Conservation (phyloP, 2,113 vertebrate species). For the Genyomyrus donnyi region DNA sequence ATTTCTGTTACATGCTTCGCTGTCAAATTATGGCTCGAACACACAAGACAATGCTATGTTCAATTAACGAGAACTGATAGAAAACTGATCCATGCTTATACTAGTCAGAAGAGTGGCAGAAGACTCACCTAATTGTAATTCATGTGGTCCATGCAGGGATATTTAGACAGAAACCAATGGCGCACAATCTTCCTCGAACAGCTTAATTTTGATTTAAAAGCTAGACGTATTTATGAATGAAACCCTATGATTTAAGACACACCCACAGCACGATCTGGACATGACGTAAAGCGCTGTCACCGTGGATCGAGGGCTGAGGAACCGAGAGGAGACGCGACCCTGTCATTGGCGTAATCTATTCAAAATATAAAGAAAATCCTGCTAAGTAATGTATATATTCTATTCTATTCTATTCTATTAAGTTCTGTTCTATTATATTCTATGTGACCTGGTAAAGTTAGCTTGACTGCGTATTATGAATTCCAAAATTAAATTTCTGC, state of each 20-base stretch:
- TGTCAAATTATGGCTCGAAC: neutral
- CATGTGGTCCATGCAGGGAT: conserved; percentile 43
- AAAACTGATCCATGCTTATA: conserved; percentile 7
- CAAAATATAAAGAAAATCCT: neutral
- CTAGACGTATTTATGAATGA: conserved; percentile 72
- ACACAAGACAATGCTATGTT: conserved; percentile 7
- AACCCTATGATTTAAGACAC: conserved; percentile 56
- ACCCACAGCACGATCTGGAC: conserved; percentile 54
- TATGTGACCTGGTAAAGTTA: neutral
- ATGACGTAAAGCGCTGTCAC: conserved; percentile 35
- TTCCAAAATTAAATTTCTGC: neutral
- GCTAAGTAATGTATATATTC: neutral
- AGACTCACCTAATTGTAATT: conserved; percentile 55
- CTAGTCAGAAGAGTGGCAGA: conserved; percentile 5
- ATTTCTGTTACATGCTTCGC: neutral
- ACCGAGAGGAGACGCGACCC: neutral
- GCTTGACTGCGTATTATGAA: neutral
- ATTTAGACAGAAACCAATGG: conserved; percentile 34
- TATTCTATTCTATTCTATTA: neutral
- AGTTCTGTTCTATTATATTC: neutral
- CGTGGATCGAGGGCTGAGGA: neutral
- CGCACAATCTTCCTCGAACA: conserved; percentile 37
- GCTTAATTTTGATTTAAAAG: conserved; percentile 57
- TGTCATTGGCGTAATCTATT: neutral
- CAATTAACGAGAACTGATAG: conserved; percentile 27